phyloP scores from a whole-genome alignment of 2,113 vertebrate species.

The Lucifuga dentata region DNA sequence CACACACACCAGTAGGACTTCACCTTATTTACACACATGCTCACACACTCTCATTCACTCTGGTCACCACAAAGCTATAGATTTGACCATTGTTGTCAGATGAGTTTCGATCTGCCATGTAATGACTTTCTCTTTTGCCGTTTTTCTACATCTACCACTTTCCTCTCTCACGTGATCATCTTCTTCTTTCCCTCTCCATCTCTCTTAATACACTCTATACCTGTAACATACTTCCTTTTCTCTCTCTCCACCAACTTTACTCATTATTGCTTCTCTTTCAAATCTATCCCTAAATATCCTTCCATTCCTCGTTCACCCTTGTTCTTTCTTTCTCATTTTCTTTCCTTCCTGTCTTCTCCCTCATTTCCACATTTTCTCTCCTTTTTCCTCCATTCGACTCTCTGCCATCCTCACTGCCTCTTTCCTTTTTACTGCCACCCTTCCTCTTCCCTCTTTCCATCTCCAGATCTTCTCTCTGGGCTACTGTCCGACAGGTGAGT shows the following conservation, averaged over 20 bases:
- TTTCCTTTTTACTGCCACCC: not conserved
- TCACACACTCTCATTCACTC: slow-evolving; percentile 14
- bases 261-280: slow-evolving; percentile 19
- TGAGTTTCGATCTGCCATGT: slow-evolving; percentile 61
- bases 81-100: slow-evolving; percentile 60
- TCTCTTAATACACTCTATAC: slow-evolving; percentile 31
- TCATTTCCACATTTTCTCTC: not conserved
- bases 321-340: not conserved
- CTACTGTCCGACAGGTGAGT: slow-evolving; percentile 84
- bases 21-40: not conserved
- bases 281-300: no score
- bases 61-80: slow-evolving; percentile 45
- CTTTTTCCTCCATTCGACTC: not conserved
- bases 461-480: slow-evolving; percentile 83
- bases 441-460: not conserved
- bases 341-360: not conserved
- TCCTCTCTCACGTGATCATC: no score
- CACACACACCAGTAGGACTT: not conserved
- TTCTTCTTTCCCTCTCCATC: not conserved
- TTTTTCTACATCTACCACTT: slow-evolving; percentile 20
- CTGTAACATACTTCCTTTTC: slow-evolving; percentile 23
- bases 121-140: slow-evolving; percentile 44
- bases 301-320: not conserved
- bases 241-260: slow-evolving; percentile 15
- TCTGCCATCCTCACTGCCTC: not conserved